These are phyloP conservation scores for Coregonus suidteri DNA, from an alignment of 2,797 vertebrate species.

Conservation along the genomic window DNA sequence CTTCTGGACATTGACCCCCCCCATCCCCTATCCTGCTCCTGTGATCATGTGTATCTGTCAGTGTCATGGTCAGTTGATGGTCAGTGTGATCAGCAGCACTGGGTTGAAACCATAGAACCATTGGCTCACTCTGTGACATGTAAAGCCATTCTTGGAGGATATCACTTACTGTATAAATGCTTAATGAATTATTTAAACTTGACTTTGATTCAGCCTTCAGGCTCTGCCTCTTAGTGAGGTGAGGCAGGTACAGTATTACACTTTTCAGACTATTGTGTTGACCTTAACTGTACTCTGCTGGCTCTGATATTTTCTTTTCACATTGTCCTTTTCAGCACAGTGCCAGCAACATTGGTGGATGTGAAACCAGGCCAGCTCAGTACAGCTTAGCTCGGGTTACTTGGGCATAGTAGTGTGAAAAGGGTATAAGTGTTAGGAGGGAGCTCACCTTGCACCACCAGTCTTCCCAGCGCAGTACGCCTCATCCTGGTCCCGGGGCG, in stretches of 20 bases:
- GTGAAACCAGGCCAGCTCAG: background rate
- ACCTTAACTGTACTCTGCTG: no score
- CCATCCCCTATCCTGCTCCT: background rate
- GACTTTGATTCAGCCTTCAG: no score
- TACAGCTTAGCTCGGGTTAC: background rate
- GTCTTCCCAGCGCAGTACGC: slow-evolving; percentile 71
- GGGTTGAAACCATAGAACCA: background rate
- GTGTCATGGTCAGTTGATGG: background rate
- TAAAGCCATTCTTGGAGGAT: no score
- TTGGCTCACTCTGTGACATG: background rate
- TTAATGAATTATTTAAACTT: no score
- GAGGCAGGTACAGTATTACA: no score
- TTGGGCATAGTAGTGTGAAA: background rate
- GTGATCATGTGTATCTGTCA: slow-evolving; percentile 20
- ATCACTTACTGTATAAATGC: no score
- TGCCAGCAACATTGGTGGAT: no score
- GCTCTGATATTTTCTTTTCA: no score
- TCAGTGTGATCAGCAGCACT: background rate
- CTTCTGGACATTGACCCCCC: background rate
- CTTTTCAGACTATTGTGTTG: no score
- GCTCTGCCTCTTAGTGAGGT: no score
- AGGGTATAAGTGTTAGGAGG: background rate
- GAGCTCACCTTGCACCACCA: slow-evolving; percentile 77
- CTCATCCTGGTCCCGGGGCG: slow-evolving; percentile 74
- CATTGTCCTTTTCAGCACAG: no score